These are phyloP conservation scores for Helicorthomorpha holstii DNA, from an alignment of 1,140 invertebrate genomes.

Conservation along the genomic window DNA sequence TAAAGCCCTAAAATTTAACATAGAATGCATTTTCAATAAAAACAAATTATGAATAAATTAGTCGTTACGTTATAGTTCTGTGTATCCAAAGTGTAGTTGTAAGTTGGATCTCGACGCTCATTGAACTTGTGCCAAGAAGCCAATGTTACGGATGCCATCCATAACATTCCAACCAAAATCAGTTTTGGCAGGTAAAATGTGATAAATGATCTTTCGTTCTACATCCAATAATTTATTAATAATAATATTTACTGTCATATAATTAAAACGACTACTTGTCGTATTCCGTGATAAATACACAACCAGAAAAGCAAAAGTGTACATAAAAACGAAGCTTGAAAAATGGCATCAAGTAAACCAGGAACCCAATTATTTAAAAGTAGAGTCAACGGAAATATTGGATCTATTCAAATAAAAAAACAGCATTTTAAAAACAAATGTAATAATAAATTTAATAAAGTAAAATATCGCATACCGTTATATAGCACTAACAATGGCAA, in stretches of 20 bases:
- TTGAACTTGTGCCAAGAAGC: conserved; percentile 80
- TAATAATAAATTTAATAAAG: not conserved
- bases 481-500: conserved; percentile 78
- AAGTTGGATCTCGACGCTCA: conserved; percentile 77
- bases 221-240: conserved; percentile 2
- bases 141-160: conserved; percentile 66
- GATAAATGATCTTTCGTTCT: conserved; percentile 69
- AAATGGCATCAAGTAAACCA: conserved; percentile 70
- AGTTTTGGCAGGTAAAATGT: conserved; percentile 86
- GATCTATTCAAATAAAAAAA: conserved; percentile 44
- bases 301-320: conserved; percentile 83
- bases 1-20: conserved; percentile 25
- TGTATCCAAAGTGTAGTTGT: conserved; percentile 74
- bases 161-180: conserved; percentile 66
- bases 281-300: conserved; percentile 79
- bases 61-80: conserved; percentile 63
- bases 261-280: conserved; percentile 45
- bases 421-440: conserved; percentile 5
- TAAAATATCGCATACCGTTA: conserved; percentile 34
- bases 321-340: conserved; percentile 79
- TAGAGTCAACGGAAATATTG: conserved; percentile 78
- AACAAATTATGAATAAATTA: conserved; percentile 3
- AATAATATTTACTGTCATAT: not conserved
- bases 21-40: conserved; percentile 11
- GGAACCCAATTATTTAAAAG: conserved; percentile 78